Conservation (phyloP, 2,113 vertebrate genomes). For the Dromas ardeola region DNA sequence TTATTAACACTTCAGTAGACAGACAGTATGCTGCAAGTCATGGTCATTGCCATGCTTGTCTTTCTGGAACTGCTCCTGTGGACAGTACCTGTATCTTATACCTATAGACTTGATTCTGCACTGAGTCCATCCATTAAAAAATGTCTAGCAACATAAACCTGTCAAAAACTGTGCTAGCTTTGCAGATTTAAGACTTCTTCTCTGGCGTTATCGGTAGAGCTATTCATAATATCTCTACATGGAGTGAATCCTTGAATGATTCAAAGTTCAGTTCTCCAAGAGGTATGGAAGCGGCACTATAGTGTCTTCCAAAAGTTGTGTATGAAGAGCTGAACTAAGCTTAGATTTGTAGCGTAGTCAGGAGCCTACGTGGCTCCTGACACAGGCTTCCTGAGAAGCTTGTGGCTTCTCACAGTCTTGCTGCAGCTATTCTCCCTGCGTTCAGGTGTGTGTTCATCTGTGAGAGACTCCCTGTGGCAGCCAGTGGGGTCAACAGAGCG, state of each 20-base stretch:
- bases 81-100: background rate
- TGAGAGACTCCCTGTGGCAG: background rate
- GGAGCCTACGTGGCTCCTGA: background rate
- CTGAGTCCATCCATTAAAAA: background rate
- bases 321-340: background rate
- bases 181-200: background rate
- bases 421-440: background rate
- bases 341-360: background rate
- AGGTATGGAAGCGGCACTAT: background rate
- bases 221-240: background rate
- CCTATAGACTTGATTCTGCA: background rate
- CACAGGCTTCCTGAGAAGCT: background rate
- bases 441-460: background rate
- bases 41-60: background rate
- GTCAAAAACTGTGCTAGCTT: background rate
- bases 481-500: background rate
- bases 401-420: background rate
- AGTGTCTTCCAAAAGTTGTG: background rate
- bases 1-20: background rate
- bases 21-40: background rate
- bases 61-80: background rate
- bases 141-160: background rate
- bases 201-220: background rate
- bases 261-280: background rate
- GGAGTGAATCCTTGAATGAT: background rate